phyloP scores from a whole-genome alignment of 2,888 invertebrate species.

The Eucera pruinosa region DNA sequence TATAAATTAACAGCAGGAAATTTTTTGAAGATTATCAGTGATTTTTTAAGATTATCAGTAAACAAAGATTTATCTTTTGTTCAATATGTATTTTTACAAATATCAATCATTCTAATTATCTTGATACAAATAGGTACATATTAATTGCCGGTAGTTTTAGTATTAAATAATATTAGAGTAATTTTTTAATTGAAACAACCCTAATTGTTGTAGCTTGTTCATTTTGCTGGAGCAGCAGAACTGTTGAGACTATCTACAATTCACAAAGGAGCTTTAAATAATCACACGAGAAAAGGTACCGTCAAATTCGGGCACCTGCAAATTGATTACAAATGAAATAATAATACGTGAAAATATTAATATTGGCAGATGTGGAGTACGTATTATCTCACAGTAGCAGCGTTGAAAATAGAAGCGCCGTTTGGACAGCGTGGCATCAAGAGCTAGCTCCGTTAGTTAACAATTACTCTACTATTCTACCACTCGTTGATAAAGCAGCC shows the following conservation, averaged over 20 bases:
- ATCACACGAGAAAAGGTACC: conserved; percentile 72
- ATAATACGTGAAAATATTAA: neutral
- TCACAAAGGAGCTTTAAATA: conserved; percentile 48
- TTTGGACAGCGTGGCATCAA: conserved; percentile 78
- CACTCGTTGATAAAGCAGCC: conserved; percentile 74
- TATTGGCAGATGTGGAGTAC: conserved; percentile 72
- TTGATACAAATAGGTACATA: too few species aligned
- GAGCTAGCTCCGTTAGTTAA: conserved; percentile 65
- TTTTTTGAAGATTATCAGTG: too few species aligned
- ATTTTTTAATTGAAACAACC: too few species aligned
- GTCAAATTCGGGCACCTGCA: neutral
- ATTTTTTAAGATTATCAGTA: too few species aligned
- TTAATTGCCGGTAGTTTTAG: too few species aligned
- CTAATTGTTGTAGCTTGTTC: conserved; percentile 68
- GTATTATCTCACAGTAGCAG: conserved; percentile 69
- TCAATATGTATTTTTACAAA: too few species aligned
- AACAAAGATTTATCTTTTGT: too few species aligned
- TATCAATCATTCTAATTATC: too few species aligned
- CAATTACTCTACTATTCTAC: conserved; percentile 73
- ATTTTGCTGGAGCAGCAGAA: conserved; percentile 72
- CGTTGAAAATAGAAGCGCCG: conserved; percentile 67
- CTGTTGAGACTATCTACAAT: conserved; percentile 59
- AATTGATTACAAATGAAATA: neutral
- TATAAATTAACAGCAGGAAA: too few species aligned
- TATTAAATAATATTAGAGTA: conserved; percentile 5